Conservation (phyloP, 2,888 invertebrate genomes). For the Drosophila austrosaltans region DNA sequence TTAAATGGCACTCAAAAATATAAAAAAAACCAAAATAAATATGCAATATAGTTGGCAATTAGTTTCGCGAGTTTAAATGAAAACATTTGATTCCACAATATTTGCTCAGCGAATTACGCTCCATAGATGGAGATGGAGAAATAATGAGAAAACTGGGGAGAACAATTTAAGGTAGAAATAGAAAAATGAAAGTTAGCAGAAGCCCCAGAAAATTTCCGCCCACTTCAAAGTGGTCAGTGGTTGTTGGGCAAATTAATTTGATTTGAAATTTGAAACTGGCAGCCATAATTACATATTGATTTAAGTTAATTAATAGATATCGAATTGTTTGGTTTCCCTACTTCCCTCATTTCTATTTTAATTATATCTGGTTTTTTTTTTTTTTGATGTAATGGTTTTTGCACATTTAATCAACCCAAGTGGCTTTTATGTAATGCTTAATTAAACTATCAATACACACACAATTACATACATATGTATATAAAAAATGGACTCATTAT, state of each 20-base stretch:
- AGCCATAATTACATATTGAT: slow-evolving; percentile 38
- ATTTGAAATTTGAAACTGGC: slow-evolving; percentile 31
- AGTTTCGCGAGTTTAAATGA: slow-evolving; percentile 5
- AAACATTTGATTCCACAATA: slow-evolving; percentile 9
- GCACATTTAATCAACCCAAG: slow-evolving; percentile 41
- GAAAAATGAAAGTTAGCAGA: neutral
- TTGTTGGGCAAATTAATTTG: slow-evolving; percentile 38
- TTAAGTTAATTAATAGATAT: slow-evolving; percentile 50
- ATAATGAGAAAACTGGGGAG: no score
- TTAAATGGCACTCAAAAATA: neutral
- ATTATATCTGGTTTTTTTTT: neutral
- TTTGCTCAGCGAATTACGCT: neutral
- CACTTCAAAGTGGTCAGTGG: neutral
- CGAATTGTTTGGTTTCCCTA: slow-evolving; percentile 35
- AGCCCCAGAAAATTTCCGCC: neutral
- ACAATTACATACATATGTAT: neutral
- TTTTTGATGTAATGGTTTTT: neutral
- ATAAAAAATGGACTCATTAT: slow-evolving; percentile 2
- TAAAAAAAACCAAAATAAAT: slow-evolving; percentile 4
- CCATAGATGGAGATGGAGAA: neutral
- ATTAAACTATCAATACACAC: slow-evolving; percentile 19
- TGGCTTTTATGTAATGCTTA: slow-evolving; percentile 19
- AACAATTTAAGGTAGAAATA: neutral
- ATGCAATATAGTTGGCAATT: slow-evolving; percentile 26
- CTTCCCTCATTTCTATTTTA: neutral